Base-by-base conservation (phyloP, 1,140 invertebrate genomes). In the Mamestra configurata region DNA sequence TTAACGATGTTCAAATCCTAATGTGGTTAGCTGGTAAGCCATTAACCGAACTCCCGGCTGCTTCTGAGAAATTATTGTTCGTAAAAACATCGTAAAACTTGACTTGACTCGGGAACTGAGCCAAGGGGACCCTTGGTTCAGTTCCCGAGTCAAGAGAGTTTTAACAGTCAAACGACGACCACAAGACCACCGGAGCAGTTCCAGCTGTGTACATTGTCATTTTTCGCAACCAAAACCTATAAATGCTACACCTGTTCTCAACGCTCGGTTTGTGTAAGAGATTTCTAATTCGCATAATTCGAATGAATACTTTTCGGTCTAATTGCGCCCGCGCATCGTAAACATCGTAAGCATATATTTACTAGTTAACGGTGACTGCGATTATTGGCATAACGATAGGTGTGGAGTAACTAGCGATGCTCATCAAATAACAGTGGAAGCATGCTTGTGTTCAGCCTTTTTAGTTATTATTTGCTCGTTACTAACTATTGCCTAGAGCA, bases 191-290 rank as follows among this genome's bases (percentile, higher is more conserved):
- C 27, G 27, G 5, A 5, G 27, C 27, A 31, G 5, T 3, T 31
- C 5, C 27, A 31, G 27, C 27, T 3, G 5, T 1, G 27, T 31
- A 3, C 20, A 68, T 13, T 68, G n/a, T 40, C 15, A 37, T 24
- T n/a, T n/a, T n/a, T n/a, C n/a, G n/a, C n/a, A 40, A 4, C 37
- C 37, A 40, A 40, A 7, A 1, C 43, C 11, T 46, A 46, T 15
- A 46, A 1, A 15, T 4, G 51, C n/a, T 53, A 53, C 80, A 76
- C 84, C 83, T 80, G 86, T 87, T 88, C 59, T 76, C 57, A 86
- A 84, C 77, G 79, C 82, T 70, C 10, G 82, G 82, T 85, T 87
- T 86, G 78, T 46, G 64, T 79, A 73, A 35, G 57, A 80, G 66
- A 80, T 79, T 71, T 80, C 18, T 59, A 76, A 46, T 59, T 66